These are phyloP conservation scores for Thalassophryne amazonica DNA, from an alignment of 2,797 vertebrate genomes.

Conservation along the genomic window DNA sequence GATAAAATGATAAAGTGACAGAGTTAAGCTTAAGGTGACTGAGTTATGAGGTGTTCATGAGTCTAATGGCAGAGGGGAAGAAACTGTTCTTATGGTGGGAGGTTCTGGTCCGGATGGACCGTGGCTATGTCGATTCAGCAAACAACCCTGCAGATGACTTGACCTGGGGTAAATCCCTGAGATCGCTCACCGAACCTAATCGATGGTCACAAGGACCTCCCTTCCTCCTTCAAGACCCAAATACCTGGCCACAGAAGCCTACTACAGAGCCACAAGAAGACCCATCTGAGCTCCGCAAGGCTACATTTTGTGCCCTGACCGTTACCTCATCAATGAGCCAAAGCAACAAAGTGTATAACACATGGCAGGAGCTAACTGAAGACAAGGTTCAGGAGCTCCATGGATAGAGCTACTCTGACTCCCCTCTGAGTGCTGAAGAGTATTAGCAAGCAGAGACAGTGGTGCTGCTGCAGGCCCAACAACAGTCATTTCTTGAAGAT, in stretches of 20 bases:
- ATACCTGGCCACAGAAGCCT: not conserved
- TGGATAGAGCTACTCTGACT: too few species aligned
- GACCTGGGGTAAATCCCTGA: conserved; percentile 1
- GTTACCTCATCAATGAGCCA: not conserved
- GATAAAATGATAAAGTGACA: too few species aligned
- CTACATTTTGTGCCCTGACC: not conserved
- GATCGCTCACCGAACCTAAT: not conserved
- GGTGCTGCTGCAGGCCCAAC: not conserved
- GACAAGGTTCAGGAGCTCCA: not conserved
- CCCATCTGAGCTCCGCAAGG: not conserved
- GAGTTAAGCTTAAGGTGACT: too few species aligned
- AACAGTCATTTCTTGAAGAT: conserved; percentile 6
- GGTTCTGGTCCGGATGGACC: too few species aligned
- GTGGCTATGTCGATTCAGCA: conserved; percentile 1
- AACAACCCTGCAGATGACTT: conserved; percentile 10
- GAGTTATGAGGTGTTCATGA: too few species aligned
- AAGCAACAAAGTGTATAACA: not conserved
- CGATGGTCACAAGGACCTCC: not conserved
- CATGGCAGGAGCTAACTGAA: conserved; percentile 12
- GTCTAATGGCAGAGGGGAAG: too few species aligned
- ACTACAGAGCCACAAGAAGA: not conserved
- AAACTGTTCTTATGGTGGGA: too few species aligned
- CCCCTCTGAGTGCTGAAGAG: not conserved
- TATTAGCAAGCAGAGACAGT: not conserved
- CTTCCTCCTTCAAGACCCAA: not conserved